These are phyloP conservation scores for Anodontia alba DNA, from an alignment of 2,888 invertebrate genomes.

Conservation along the genomic window DNA sequence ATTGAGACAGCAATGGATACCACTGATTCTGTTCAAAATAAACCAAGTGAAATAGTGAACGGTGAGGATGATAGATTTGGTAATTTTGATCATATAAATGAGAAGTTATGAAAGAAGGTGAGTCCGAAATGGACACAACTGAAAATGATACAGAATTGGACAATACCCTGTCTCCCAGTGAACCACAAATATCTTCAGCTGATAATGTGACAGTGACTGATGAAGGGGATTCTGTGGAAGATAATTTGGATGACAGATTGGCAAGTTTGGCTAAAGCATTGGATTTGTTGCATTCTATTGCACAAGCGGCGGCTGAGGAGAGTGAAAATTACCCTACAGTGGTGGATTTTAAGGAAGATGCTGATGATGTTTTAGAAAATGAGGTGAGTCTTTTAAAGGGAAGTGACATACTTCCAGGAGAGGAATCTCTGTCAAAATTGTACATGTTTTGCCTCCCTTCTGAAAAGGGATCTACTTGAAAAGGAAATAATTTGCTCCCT, in stretches of 20 bases:
- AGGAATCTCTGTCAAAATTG: no score
- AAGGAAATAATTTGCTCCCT: no score
- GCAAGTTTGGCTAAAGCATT: slow-evolving; percentile 59
- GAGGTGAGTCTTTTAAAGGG: slow-evolving; percentile 36
- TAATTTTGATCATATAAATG: slow-evolving; percentile 4
- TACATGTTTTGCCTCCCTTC: no score
- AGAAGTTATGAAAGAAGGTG: neutral
- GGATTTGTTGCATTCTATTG: slow-evolving; percentile 56
- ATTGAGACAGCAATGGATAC: neutral
- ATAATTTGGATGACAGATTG: slow-evolving; percentile 48
- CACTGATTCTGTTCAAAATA: neutral
- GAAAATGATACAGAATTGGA: neutral
- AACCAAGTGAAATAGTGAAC: neutral
- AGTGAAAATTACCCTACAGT: slow-evolving; percentile 32
- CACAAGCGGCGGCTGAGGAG: slow-evolving; percentile 52
- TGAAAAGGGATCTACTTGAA: no score
- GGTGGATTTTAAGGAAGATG: slow-evolving; percentile 58
- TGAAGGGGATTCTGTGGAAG: neutral
- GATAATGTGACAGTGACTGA: slow-evolving; percentile 17
- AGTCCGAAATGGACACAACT: slow-evolving; percentile 2
- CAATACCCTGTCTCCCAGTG: neutral
- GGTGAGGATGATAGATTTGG: slow-evolving; percentile 19
- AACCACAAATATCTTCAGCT: slow-evolving; percentile 7
- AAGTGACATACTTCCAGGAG: no score
- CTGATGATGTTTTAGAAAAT: slow-evolving; percentile 42